Percentiles rank a stretch among this genome's conserved stretches.
Conservation (phyloP, 2,113 vertebrate genomes). For the Tiliqua scincoides region DNA sequence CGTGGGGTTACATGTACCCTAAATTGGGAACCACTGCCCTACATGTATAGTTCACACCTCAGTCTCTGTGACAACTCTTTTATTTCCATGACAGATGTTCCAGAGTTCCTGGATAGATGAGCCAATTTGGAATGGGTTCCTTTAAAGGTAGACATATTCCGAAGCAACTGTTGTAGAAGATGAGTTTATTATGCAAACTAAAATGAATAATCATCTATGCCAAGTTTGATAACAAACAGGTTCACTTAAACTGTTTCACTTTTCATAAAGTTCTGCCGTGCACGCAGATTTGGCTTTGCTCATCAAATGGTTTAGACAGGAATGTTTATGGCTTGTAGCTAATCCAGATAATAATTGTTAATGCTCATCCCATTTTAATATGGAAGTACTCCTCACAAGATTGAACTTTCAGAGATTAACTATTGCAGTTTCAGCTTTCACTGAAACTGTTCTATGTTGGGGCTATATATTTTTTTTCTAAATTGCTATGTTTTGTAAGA, state of each 20-base stretch:
- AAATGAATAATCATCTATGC: neutral
- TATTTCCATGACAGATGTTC: neutral
- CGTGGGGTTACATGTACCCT: too few species aligned
- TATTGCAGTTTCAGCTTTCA: accelerated
- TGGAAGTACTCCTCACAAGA: slow-evolving; percentile 44
- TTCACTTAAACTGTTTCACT: slow-evolving; percentile 20
- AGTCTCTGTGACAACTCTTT: neutral
- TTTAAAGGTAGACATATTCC: neutral
- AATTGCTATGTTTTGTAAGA: neutral
- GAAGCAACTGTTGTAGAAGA: neutral
- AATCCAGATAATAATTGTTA: slow-evolving; percentile 69
- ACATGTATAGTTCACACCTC: neutral
- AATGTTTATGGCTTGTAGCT: slow-evolving; percentile 59
- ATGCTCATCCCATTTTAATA: slow-evolving; percentile 51
- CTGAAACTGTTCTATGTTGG: neutral
- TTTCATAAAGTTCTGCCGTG: neutral
- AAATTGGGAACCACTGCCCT: too few species aligned
- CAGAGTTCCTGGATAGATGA: neutral
- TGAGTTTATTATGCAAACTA: neutral
- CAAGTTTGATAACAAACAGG: neutral
- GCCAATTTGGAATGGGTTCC: neutral
- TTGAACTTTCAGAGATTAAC: neutral
- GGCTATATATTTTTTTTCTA: neutral
- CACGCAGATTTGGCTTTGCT: slow-evolving; percentile 53
- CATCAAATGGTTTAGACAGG: slow-evolving; percentile 55